These are phyloP conservation scores for Orthonyx spaldingii DNA, from an alignment of 2,113 vertebrate species.

Conservation along the genomic window DNA sequence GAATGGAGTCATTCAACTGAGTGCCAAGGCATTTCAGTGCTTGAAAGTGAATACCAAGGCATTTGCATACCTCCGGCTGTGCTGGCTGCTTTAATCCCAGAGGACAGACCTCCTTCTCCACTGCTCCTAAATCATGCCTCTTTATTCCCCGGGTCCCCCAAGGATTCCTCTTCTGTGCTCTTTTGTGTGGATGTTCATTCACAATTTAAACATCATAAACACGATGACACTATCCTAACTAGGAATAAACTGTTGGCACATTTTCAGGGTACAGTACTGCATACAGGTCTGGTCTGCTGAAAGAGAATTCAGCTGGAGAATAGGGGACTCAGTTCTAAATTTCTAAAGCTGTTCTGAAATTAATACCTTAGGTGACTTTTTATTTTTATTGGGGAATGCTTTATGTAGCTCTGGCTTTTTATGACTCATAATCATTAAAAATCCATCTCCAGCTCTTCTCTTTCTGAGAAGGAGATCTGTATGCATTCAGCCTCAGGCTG, in stretches of 20 bases:
- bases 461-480: not conserved
- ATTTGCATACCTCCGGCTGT: slow-evolving; percentile 34
- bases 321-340: not conserved
- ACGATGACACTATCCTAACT: not conserved
- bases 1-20: slow-evolving; percentile 45
- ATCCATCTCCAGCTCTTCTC: not conserved
- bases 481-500: not conserved
- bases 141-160: not conserved
- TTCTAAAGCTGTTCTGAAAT: not conserved
- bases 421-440: not conserved
- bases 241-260: not conserved
- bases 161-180: not conserved
- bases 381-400: not conserved
- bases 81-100: not conserved
- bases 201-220: not conserved
- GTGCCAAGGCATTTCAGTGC: not conserved
- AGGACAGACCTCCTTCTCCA: not conserved
- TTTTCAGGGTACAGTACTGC: not conserved
- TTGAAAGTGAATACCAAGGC: not conserved
- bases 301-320: not conserved
- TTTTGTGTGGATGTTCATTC: slow-evolving; percentile 1
- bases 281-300: not conserved
- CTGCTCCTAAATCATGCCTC: not conserved
- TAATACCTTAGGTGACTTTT: not conserved
- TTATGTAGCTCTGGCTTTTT: not conserved